Percentiles rank a stretch among this genome's conserved stretches.
These are phyloP conservation scores for Notolepis coatsorum DNA, from an alignment of 2,797 vertebrate species.

Conservation along the genomic window DNA sequence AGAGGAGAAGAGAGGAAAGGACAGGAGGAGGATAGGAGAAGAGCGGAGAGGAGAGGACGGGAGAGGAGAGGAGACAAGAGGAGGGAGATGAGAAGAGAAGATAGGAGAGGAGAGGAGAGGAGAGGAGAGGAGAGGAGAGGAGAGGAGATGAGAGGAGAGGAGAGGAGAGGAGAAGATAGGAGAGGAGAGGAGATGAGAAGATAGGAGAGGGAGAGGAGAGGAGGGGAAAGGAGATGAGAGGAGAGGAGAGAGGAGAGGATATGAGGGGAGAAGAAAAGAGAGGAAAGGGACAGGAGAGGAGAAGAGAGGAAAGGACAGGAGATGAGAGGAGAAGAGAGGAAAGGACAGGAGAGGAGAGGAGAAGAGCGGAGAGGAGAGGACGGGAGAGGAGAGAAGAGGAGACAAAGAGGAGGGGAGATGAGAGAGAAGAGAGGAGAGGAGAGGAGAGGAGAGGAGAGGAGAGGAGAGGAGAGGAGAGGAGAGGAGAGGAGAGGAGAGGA, in stretches of 20 bases:
- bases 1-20: background rate
- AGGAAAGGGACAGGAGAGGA: too few relatives aligned
- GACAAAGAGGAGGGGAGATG: too few relatives aligned
- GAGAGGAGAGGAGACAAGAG: too few relatives aligned
- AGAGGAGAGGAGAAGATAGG: background rate
- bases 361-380: too few relatives aligned
- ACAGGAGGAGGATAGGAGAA: background rate
- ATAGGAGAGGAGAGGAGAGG: too few relatives aligned
- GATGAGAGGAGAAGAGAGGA: background rate
- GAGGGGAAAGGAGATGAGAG: background rate
- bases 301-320: background rate
- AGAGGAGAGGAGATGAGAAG: too few relatives aligned
- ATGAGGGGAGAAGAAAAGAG: too few relatives aligned
- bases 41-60: too few relatives aligned
- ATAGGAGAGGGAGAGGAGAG: too few relatives aligned
- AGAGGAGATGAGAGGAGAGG: background rate
- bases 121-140: background rate
- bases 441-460: background rate
- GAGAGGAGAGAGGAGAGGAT: background rate
- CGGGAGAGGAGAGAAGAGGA: too few relatives aligned
- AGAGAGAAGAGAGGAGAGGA: background rate
- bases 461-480: background rate
- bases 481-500: slow-evolving; percentile 24
- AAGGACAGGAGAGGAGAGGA: background rate
- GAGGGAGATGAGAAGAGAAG: too few relatives aligned